These are phyloP conservation scores for Brachyhypopomus gauderio DNA, from an alignment of 2,113 vertebrate genomes.

Conservation along the genomic window DNA sequence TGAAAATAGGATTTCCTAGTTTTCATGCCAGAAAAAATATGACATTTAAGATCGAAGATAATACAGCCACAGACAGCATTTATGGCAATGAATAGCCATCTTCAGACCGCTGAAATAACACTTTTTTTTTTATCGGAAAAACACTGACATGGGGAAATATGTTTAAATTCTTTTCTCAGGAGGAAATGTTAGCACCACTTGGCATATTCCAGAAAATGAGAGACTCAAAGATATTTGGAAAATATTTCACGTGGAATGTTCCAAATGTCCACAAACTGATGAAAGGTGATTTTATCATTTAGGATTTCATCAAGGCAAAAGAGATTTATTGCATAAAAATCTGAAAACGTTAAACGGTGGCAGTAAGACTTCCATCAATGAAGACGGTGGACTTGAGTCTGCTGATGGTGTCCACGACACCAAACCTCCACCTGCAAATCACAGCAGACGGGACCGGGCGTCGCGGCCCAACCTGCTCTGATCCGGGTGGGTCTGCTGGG, in stretches of 20 bases:
- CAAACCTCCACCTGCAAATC: conserved; percentile 27
- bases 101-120: conserved; percentile 63
- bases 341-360: conserved; percentile 4
- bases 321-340: conserved; percentile 28
- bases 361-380: conserved; percentile 22
- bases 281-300: conserved; percentile 17
- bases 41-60: conserved; percentile 59
- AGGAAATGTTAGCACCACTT: conserved; percentile 47
- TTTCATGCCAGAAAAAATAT: conserved; percentile 62
- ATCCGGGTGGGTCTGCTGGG: background rate
- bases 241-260: conserved; percentile 44
- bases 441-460: background rate
- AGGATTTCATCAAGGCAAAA: conserved; percentile 14
- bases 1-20: conserved; percentile 56
- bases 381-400: conserved; percentile 14
- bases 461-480: background rate
- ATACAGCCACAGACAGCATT: conserved; percentile 63
- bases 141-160: conserved; percentile 60
- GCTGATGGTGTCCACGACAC: background rate
- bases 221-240: conserved; percentile 41
- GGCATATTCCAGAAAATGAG: conserved; percentile 61
- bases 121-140: conserved; percentile 13
- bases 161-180: conserved; percentile 63
- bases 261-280: conserved; percentile 15
- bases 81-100: conserved; percentile 65